These are phyloP conservation scores for Dromius quadrimaculatus DNA, from an alignment of 2,888 invertebrate species.

Conservation along the genomic window DNA sequence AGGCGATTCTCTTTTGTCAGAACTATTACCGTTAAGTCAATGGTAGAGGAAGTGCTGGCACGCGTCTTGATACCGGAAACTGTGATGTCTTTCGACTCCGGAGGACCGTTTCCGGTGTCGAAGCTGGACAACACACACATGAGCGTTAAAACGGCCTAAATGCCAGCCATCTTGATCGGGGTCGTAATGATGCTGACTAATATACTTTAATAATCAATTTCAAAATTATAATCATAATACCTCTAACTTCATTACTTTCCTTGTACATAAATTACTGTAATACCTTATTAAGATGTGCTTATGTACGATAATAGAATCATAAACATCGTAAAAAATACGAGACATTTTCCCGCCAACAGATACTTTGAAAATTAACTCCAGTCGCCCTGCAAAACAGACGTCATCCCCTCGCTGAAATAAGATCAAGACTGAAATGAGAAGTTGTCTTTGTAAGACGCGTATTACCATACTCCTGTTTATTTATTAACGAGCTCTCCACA, in stretches of 20 bases:
- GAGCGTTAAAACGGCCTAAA: not conserved
- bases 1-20: not conserved
- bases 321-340: constrained; percentile 60
- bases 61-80: constrained; percentile 54
- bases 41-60: constrained; percentile 61
- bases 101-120: constrained; percentile 4
- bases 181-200: too few species aligned
- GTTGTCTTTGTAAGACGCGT: constrained; percentile 54
- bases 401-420: not conserved
- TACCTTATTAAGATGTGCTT: constrained; percentile 62
- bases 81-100: not conserved
- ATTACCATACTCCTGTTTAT: constrained; percentile 58
- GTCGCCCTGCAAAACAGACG: not conserved
- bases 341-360: constrained; percentile 26
- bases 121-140: too few species aligned
- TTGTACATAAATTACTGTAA: constrained; percentile 64
- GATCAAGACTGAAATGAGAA: not conserved
- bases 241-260: constrained; percentile 64
- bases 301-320: constrained; percentile 63
- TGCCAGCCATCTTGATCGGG: not conserved
- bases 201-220: too few species aligned
- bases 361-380: constrained; percentile 48
- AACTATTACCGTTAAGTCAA: constrained; percentile 62
- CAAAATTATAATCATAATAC: too few species aligned
- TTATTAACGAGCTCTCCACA: constrained; percentile 61